Percentiles rank a stretch among this genome's conserved stretches.
Evolutionary conservation across 1,140 invertebrate species (phyloP).

Genomic region (Drosophila suzukii): DNA sequence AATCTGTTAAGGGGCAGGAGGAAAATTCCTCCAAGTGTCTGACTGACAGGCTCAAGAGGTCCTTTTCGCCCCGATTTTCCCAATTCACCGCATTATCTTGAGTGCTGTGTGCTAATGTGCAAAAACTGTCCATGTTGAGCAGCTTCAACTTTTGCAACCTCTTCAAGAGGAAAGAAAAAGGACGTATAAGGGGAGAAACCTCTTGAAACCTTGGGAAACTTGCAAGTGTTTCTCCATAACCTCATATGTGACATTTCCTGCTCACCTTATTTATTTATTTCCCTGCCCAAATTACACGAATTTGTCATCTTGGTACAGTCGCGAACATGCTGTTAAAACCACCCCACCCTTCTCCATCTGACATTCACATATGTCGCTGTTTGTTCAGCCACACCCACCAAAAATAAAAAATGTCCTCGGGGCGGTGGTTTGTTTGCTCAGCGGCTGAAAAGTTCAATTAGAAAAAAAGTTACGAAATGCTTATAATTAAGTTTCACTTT

Average conservation of each 20-base stretch:
- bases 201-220: conserved; percentile 68
- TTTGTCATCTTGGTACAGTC: conserved; percentile 72
- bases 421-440: conserved; percentile 64
- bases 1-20: conserved; percentile 50
- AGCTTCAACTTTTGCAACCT: conserved; percentile 51
- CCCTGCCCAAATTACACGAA: conserved; percentile 65
- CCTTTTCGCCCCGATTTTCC: conserved; percentile 21
- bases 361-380: conserved; percentile 69
- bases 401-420: conserved; percentile 3
- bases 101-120: conserved; percentile 72
- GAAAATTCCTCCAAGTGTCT: conserved; percentile 41
- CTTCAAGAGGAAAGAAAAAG: conserved; percentile 4
- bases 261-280: conserved; percentile 73
- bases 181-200: conserved; percentile 6
- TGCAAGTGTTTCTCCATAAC: conserved; percentile 42
- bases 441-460: conserved; percentile 78
- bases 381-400: conserved; percentile 60
- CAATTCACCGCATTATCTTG: conserved; percentile 65
- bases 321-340: conserved; percentile 19
- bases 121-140: conserved; percentile 62
- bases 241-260: conserved; percentile 38
- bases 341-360: conserved; percentile 12
- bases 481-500: conserved; percentile 70
- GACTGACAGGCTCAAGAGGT: conserved; percentile 67
- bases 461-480: conserved; percentile 64